These are phyloP conservation scores for Sander lucioperca DNA, from an alignment of 2,113 vertebrate species.

Conservation along the genomic window DNA sequence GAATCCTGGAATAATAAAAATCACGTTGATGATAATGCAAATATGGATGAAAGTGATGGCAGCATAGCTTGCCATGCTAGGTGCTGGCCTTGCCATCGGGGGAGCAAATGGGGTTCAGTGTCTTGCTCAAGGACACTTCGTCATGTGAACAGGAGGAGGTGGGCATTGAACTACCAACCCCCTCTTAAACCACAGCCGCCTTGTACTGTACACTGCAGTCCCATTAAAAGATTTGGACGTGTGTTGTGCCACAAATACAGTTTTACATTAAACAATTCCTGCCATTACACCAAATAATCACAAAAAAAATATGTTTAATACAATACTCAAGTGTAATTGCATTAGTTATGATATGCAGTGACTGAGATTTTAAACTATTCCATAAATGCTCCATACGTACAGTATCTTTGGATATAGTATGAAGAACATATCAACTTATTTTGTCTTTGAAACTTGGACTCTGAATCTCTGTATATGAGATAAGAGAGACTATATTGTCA, in stretches of 20 bases:
- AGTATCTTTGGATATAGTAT: not conserved
- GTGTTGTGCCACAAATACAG: not conserved
- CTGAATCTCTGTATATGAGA: not conserved
- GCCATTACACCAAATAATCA: not conserved
- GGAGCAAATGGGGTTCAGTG: not conserved
- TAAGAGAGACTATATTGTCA: too few relatives aligned
- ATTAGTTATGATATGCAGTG: not conserved
- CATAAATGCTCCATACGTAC: not conserved
- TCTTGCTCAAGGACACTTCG: not conserved
- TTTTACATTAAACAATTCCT: not conserved
- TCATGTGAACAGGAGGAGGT: not conserved
- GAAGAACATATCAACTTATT: not conserved
- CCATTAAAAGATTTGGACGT: too few relatives aligned
- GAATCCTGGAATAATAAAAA: slow-evolving; percentile 80
- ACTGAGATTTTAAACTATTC: not conserved
- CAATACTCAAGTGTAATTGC: too few relatives aligned
- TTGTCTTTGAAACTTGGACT: not conserved
- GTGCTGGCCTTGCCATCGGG: not conserved
- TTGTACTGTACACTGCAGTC: too few relatives aligned
- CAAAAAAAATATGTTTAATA: too few relatives aligned
- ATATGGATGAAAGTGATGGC: not conserved
- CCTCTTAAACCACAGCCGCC: not conserved
- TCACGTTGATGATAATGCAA: not conserved
- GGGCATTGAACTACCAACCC: not conserved
- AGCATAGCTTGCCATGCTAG: not conserved